Evolutionary conservation across 2,797 vertebrate species (phyloP).

Genomic region (Gymnoscopelus microlampas): DNA sequence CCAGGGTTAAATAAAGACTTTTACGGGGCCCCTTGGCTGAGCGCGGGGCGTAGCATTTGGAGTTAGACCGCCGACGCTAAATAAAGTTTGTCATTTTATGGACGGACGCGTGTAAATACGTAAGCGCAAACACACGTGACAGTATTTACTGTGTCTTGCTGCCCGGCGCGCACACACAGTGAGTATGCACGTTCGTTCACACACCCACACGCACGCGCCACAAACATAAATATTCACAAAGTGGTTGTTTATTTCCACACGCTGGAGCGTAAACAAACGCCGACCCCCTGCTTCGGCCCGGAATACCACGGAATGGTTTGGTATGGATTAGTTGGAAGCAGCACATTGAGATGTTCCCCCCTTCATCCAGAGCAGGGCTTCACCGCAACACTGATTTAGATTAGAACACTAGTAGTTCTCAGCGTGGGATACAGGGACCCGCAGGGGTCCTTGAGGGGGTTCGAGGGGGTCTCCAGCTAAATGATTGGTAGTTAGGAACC

Average conservation of each 20-base stretch:
- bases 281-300: constrained; percentile 16
- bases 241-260: constrained; percentile 31
- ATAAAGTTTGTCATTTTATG: constrained; percentile 66
- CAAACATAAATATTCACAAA: constrained; percentile 1
- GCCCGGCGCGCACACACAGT: not conserved
- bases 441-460: no score
- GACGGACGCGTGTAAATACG: constrained; percentile 39
- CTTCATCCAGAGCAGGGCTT: no score
- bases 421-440: no score
- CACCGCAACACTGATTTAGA: no score
- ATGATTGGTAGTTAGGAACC: no score
- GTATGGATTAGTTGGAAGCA: not conserved
- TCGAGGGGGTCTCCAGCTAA: no score
- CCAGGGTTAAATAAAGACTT: constrained; percentile 66
- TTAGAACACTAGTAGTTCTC: no score
- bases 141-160: not conserved
- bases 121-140: constrained; percentile 27
- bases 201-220: not conserved
- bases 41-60: constrained; percentile 47
- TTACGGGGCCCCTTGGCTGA: constrained; percentile 57
- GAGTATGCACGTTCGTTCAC: not conserved
- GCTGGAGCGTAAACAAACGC: constrained; percentile 9
- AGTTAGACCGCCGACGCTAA: constrained; percentile 50
- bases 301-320: constrained; percentile 27
- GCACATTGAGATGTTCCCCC: not conserved